Evolutionary conservation across 1,140 invertebrate genomes (phyloP).

Genomic region (Brachionus rubens): DNA sequence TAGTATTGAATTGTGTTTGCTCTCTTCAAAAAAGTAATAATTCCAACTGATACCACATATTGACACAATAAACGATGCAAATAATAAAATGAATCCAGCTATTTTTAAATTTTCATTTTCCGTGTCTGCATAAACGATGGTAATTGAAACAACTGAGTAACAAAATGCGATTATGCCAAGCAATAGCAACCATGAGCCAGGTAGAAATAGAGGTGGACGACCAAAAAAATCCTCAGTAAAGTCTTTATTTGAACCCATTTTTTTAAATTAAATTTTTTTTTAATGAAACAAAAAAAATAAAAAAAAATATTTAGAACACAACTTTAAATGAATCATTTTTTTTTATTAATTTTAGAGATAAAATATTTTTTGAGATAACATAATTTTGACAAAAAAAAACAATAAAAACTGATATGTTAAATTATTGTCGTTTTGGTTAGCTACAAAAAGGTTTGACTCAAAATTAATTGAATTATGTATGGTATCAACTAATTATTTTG

Average conservation of each 20-base stretch:
- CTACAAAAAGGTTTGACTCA: no score
- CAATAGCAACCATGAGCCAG: constrained; percentile 43
- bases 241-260: constrained; percentile 5
- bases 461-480: no score
- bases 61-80: constrained; percentile 35
- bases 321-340: no score
- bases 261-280: no score
- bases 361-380: no score
- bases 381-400: no score
- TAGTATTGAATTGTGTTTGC: constrained; percentile 42
- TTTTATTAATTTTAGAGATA: no score
- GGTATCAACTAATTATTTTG: no score
- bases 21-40: constrained; percentile 41
- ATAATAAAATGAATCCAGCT: constrained; percentile 29
- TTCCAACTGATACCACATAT: constrained; percentile 39
- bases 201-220: constrained; percentile 32
- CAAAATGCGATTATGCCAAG: constrained; percentile 35
- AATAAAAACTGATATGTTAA: no score
- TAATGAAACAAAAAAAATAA: no score
- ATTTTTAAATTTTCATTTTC: constrained; percentile 46
- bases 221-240: constrained; percentile 29
- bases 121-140: constrained; percentile 42
- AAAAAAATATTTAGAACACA: no score
- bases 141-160: constrained; percentile 36
- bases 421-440: no score